Conservation (phyloP, 2,797 vertebrate species). For the Toxotes lorentzi region DNA sequence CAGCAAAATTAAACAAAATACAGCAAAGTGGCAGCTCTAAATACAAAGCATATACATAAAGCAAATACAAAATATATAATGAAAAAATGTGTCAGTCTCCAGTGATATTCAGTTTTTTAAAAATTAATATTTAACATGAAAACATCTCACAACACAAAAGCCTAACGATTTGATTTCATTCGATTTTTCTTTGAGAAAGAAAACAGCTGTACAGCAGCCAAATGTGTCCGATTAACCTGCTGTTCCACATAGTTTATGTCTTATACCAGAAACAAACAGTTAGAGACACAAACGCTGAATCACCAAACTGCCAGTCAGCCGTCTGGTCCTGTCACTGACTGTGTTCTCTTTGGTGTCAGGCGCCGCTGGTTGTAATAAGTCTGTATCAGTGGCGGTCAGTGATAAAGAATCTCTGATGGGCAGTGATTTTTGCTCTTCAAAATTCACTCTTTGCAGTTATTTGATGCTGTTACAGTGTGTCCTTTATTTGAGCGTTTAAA, state of each 20-base stretch:
- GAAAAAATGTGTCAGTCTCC: no score
- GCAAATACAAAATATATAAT: no score
- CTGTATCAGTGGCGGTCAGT: neutral
- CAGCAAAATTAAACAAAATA: neutral
- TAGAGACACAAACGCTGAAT: constrained; percentile 9
- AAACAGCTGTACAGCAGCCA: constrained; percentile 11
- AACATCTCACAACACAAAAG: no score
- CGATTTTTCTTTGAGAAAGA: no score
- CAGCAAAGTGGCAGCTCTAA: neutral
- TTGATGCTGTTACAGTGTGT: no score
- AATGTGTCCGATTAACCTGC: constrained; percentile 12
- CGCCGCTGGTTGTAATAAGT: neutral
- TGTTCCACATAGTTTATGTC: constrained; percentile 7
- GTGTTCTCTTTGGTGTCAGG: neutral
- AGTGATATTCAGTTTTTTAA: no score
- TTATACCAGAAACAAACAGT: constrained; percentile 1
- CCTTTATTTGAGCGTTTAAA: no score
- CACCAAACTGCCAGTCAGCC: neutral
- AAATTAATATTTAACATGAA: no score
- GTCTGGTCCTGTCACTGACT: no score
- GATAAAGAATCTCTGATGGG: neutral
- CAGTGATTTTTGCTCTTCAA: no score
- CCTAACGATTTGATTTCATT: no score
- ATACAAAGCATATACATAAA: neutral
- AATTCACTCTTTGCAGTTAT: no score